These are phyloP conservation scores for Drosophila basisetae DNA, from an alignment of 2,888 invertebrate species.

Conservation along the genomic window DNA sequence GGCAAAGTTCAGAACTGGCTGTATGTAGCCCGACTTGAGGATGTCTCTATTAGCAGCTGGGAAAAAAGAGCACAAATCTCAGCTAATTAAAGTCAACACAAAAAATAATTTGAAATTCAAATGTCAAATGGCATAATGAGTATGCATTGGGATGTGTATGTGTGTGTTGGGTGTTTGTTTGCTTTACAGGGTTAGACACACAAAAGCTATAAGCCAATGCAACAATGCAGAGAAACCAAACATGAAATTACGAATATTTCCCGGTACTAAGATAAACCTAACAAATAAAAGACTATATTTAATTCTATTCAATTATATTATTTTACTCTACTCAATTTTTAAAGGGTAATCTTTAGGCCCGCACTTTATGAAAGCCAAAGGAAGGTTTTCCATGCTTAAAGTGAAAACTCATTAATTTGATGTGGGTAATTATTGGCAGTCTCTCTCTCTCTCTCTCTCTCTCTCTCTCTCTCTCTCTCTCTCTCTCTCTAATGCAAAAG, in stretches of 20 bases:
- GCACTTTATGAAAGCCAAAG: constrained; percentile 14
- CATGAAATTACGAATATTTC: not conserved
- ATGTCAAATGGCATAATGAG: constrained; percentile 67
- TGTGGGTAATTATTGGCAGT: constrained; percentile 73
- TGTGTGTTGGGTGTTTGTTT: constrained; percentile 30
- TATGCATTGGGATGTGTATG: constrained; percentile 10
- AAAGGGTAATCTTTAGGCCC: constrained; percentile 7
- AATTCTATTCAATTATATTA: not conserved
- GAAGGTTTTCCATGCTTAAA: constrained; percentile 8
- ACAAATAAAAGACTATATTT: not conserved
- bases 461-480: not conserved
- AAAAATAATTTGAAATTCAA: constrained; percentile 80
- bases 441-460: not conserved
- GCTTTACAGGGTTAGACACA: constrained; percentile 21
- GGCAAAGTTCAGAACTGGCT: constrained; percentile 23
- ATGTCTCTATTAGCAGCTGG: constrained; percentile 42
- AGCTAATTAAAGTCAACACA: constrained; percentile 83
- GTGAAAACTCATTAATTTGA: constrained; percentile 41
- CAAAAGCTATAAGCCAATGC: constrained; percentile 6
- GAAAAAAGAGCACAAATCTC: constrained; percentile 59
- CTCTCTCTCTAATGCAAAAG: constrained; percentile 13
- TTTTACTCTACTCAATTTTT: not conserved
- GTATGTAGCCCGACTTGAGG: not conserved
- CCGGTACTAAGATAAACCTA: not conserved
- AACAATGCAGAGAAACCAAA: not conserved